These are phyloP conservation scores for Siniperca chuatsi DNA, from an alignment of 2,113 vertebrate genomes.

Conservation along the genomic window DNA sequence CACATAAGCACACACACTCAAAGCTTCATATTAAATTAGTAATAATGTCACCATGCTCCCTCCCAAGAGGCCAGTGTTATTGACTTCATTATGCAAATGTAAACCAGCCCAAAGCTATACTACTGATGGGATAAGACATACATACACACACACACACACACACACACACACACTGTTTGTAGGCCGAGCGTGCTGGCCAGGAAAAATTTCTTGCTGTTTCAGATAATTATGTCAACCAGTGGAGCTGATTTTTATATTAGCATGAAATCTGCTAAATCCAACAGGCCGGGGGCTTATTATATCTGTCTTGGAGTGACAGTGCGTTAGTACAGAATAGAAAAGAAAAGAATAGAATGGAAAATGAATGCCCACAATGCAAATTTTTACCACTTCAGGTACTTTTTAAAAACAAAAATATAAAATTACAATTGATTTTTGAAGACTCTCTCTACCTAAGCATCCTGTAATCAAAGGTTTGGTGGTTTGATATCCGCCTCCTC, in stretches of 20 bases:
- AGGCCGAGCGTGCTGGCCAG: conserved; percentile 40
- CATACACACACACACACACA: conserved; percentile 26
- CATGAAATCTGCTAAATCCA: conserved; percentile 50
- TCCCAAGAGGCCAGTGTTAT: conserved; percentile 78
- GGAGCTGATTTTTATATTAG: conserved; percentile 70
- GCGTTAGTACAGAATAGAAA: not conserved
- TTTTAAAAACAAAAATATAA: not conserved
- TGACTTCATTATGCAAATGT: conserved; percentile 82
- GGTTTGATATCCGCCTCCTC: not conserved
- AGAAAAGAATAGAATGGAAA: not conserved
- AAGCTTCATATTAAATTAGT: conserved; percentile 78
- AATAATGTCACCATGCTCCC: conserved; percentile 77
- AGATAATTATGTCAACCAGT: conserved; percentile 73
- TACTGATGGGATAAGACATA: conserved; percentile 68
- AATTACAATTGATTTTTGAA: not conserved
- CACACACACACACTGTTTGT: conserved; percentile 35
- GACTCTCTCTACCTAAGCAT: not conserved
- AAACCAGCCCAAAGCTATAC: conserved; percentile 77
- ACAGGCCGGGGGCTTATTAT: conserved; percentile 29
- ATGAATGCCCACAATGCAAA: not conserved
- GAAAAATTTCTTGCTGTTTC: conserved; percentile 69
- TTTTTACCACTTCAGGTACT: not conserved
- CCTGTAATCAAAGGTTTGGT: not conserved
- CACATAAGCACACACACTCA: conserved; percentile 13
- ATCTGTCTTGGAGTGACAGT: conserved; percentile 31